Percentiles rank a stretch among this genome's conserved stretches.
Evolutionary conservation across 1,140 invertebrate genomes (phyloP).

Genomic region (Sitobion miscanthi): DNA sequence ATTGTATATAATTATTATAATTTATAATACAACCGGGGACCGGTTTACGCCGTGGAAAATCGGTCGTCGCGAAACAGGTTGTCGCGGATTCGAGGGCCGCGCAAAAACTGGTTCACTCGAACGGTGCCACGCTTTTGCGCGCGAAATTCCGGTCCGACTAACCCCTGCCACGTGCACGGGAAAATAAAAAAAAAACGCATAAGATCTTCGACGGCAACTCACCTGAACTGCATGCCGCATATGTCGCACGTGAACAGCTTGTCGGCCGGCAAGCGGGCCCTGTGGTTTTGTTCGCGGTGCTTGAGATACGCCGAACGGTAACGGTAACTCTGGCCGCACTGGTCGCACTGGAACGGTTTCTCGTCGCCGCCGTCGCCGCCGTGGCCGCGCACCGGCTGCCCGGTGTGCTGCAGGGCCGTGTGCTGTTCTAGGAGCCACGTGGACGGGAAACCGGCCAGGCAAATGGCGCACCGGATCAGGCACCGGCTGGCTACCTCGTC

Average conservation of each 20-base stretch:
- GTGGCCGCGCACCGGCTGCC: constrained; percentile 60
- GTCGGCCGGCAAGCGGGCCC: constrained; percentile 82
- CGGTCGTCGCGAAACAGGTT: too few relatives aligned
- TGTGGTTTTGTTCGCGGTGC: constrained; percentile 86
- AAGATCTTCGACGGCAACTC: neutral
- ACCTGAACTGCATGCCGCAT: constrained; percentile 82
- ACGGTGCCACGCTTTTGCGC: too few relatives aligned
- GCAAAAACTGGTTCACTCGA: too few relatives aligned
- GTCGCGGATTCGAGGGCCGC: too few relatives aligned
- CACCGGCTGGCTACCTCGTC: constrained; percentile 61
- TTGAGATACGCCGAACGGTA: constrained; percentile 87
- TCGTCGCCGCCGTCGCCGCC: constrained; percentile 67
- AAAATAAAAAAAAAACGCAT: neutral
- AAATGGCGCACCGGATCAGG: constrained; percentile 71
- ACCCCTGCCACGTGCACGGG: neutral
- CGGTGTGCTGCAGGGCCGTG: constrained; percentile 77
- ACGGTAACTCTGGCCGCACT: constrained; percentile 87
- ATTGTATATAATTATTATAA: neutral
- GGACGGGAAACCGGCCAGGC: constrained; percentile 81
- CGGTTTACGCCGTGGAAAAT: too few relatives aligned
- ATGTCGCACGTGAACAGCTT: constrained; percentile 89
- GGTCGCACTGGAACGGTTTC: constrained; percentile 89
- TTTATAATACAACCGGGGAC: neutral
- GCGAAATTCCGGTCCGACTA: too few relatives aligned
- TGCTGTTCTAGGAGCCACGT: constrained; percentile 82